A percentile compares a stretch with the other conserved stretches of the same genome.
Conservation (phyloP, 2,113 vertebrate genomes). For the Chaetorhynchus papuensis region DNA sequence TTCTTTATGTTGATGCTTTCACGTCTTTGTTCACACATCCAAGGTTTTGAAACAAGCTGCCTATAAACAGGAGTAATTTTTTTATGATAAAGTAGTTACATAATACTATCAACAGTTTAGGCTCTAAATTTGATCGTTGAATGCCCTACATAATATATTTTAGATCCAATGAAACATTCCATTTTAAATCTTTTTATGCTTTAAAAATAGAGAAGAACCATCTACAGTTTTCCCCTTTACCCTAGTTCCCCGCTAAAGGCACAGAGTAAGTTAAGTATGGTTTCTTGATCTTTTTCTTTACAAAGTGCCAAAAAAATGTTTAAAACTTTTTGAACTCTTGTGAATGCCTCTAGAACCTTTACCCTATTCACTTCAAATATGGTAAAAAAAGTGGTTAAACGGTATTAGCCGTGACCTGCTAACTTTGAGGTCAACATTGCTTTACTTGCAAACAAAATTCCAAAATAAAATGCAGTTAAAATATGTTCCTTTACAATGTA, state of each 20-base stretch:
- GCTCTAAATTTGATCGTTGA: fast-evolving
- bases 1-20: background rate
- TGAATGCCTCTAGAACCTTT: background rate
- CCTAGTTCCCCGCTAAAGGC: background rate
- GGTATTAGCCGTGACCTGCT: background rate
- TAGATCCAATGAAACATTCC: background rate
- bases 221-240: background rate
- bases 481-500: background rate
- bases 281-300: background rate
- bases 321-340: background rate
- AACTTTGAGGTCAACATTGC: background rate
- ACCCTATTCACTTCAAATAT: background rate
- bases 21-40: background rate
- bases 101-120: background rate
- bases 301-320: background rate
- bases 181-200: background rate
- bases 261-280: background rate
- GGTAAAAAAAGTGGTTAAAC: background rate
- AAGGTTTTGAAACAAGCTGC: background rate
- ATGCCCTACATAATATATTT: background rate
- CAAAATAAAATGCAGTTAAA: background rate
- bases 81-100: background rate
- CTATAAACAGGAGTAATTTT: background rate
- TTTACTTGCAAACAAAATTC: background rate
- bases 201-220: background rate